Percentiles rank a stretch among this genome's conserved stretches.
These are phyloP conservation scores for Anas acuta DNA, from an alignment of 2,797 vertebrate species.

Conservation along the genomic window DNA sequence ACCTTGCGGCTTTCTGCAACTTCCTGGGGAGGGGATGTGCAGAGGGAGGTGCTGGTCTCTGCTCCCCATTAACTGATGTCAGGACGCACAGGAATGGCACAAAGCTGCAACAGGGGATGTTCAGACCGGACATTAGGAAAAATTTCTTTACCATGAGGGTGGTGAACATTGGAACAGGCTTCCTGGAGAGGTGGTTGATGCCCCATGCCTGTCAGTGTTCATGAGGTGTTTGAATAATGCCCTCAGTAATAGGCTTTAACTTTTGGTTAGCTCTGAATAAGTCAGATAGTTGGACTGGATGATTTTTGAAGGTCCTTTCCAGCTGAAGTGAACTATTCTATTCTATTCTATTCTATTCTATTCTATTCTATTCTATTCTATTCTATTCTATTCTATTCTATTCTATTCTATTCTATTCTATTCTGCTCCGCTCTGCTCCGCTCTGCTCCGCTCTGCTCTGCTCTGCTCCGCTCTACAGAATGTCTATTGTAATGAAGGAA, in stretches of 20 bases:
- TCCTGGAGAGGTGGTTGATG: not conserved
- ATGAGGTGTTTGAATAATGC: too few species aligned
- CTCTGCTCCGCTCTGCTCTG: too few species aligned
- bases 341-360: too few species aligned
- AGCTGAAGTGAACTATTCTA: not conserved
- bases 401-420: too few species aligned
- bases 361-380: too few species aligned
- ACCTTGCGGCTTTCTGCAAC: not conserved
- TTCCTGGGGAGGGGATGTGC: not conserved
- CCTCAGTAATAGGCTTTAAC: not conserved
- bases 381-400: too few species aligned
- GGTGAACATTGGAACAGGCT: not conserved
- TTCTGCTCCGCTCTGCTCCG: too few species aligned
- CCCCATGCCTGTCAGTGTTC: not conserved
- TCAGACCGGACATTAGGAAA: not conserved
- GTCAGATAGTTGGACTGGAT: not conserved
- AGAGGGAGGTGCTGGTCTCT: not conserved
- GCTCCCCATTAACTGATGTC: not conserved
- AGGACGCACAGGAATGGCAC: not conserved
- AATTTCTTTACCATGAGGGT: not conserved
- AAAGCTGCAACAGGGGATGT: too few species aligned
- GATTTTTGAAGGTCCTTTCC: not conserved
- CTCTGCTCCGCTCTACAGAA: not conserved
- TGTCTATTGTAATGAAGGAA: not conserved
- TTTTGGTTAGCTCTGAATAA: not conserved